These are phyloP conservation scores for Sus cebifrons DNA, from an alignment of 2,797 vertebrate species.

Conservation along the genomic window DNA sequence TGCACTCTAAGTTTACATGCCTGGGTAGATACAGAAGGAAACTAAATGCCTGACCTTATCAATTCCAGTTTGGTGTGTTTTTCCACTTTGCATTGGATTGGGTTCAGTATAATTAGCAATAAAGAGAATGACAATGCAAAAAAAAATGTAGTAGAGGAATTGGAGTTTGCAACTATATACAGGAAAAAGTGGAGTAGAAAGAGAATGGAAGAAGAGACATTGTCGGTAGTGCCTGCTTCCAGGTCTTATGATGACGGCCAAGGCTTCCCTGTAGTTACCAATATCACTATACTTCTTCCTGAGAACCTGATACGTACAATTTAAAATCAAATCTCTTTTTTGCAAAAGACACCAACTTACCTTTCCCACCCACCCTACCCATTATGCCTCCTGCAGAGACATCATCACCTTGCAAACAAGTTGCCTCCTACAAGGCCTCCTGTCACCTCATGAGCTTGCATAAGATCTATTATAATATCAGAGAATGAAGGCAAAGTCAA, in stretches of 20 bases:
- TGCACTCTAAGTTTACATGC: neutral
- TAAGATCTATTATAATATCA: slow-evolving; percentile 71
- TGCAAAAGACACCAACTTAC: slow-evolving; percentile 56
- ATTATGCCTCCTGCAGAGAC: slow-evolving; percentile 72
- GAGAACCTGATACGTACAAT: slow-evolving; percentile 55
- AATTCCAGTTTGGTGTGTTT: neutral
- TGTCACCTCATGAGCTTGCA: slow-evolving; percentile 65
- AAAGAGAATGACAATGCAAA: neutral
- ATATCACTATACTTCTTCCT: neutral
- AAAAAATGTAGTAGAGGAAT: neutral
- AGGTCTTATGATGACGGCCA: neutral
- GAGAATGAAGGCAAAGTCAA: slow-evolving; percentile 14
- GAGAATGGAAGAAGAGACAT: neutral
- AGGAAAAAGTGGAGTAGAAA: neutral
- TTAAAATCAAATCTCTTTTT: slow-evolving; percentile 57
- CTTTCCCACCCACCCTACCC: slow-evolving; percentile 71
- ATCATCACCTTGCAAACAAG: slow-evolving; percentile 72
- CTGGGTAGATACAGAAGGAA: neutral
- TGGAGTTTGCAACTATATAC: neutral
- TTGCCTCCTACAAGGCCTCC: slow-evolving; percentile 76
- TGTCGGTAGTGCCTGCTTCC: neutral
- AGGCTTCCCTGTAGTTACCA: neutral
- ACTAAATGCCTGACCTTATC: neutral
- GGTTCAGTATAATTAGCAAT: neutral
- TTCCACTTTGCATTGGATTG: neutral